A percentile compares a stretch with the other conserved stretches of the same genome.
These are phyloP conservation scores for Galbula dea DNA, from an alignment of 2,113 vertebrate genomes.

Conservation along the genomic window DNA sequence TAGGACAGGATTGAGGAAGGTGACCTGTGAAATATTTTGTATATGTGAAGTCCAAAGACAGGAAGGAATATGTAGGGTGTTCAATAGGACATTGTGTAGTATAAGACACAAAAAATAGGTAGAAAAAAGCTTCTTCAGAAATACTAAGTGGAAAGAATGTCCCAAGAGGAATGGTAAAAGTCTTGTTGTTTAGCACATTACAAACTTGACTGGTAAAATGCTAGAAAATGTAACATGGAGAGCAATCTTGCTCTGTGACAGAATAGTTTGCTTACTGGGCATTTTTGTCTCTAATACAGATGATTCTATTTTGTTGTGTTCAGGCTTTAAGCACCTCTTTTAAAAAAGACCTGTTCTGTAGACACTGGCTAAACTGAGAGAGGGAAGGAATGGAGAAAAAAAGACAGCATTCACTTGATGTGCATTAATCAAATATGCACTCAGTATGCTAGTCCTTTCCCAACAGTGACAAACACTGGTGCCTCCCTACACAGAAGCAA, in stretches of 20 bases:
- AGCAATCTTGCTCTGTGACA: background rate
- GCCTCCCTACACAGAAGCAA: background rate
- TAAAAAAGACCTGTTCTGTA: background rate
- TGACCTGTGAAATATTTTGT: background rate
- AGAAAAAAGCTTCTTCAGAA: background rate
- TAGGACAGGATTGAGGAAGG: background rate
- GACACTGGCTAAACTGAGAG: background rate
- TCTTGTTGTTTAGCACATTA: background rate
- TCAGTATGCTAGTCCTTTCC: background rate
- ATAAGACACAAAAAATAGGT: background rate
- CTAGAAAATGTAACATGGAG: background rate
- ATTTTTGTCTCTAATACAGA: background rate
- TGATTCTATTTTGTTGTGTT: background rate
- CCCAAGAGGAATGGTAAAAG: background rate
- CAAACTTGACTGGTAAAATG: background rate
- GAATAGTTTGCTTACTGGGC: background rate
- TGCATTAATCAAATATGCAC: background rate
- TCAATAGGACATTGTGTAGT: background rate
- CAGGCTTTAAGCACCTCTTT: slow-evolving; percentile 3
- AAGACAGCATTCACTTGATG: background rate
- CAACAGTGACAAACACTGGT: background rate
- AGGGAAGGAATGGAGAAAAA: background rate
- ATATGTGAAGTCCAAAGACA: background rate
- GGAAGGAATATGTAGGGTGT: background rate
- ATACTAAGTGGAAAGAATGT: background rate